Evolutionary conservation across 2,113 vertebrate genomes (phyloP), one percentile per base, ranked within the genome.

Genomic region (Cercocebus atys): DNA sequence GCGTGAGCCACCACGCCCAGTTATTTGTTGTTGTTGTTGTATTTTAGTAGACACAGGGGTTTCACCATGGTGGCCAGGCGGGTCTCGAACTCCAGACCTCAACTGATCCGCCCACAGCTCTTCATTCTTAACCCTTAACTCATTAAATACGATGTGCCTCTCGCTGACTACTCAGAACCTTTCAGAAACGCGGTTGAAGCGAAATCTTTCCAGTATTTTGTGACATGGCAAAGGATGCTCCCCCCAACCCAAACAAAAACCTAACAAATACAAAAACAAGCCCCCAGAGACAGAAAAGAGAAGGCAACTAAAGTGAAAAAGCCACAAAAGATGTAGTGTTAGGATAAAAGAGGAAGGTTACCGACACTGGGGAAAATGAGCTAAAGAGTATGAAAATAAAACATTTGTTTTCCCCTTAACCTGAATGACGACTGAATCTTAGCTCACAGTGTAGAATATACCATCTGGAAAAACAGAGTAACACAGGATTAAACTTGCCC

Each of bases 401-500:
- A 76, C 76, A 47, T 90, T 57, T 57, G 66, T 35, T 43, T 95
- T 95, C 43, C 75, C 92, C 59, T 93, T 96, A 96, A 88, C 68
- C 40, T 43, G 87, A 91, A 83, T 59, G 50, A 73, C 55, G 93
- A 83, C 0, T 89, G 50, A 86, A 81, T 94, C 66, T 94, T 92
- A 96, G 78, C 70, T 94, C 94, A 76, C 73, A 93, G 94, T 27
- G 47, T 59, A 94, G 75, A 83, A 40, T 6, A 93, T 8, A 57
- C 70, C 88, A 87, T 88, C 79, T 92, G 86, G 85, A 93, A 96
- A 97, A 94, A 84, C 30, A 86, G 47, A 93, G 64, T 61, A 87
- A 85, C 75, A 83, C 50, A 66, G 66, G 81, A 90, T 94, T 87
- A 95, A 75, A 87, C 43, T 87, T 87, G 70, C 22, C 50, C 84